Base-by-base conservation (phyloP, 2,113 vertebrate genomes). In the Thinocorus orbignyianus region DNA sequence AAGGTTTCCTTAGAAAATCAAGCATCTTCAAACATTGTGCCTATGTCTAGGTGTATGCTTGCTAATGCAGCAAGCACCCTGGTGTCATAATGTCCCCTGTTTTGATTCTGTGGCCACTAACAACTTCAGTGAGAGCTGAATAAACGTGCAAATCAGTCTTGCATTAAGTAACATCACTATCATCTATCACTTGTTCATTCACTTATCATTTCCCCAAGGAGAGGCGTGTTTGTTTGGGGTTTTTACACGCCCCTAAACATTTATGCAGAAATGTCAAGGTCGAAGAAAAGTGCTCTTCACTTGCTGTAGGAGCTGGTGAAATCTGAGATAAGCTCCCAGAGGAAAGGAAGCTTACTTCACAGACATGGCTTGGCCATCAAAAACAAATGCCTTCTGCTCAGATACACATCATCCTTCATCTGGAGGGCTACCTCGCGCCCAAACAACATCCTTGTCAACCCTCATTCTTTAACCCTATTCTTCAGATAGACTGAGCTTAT, bases 201-300 rank as follows among this genome's bases (percentile, higher is more conserved):
- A n/a, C 51, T 78, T 92, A 86, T 24, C 37, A 37, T n/a, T 22
- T 93, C 26, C 52, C 24, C 30, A 83, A 60, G 60, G 57, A 83
- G 16, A 81, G 65, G 13, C 62, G 35, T 11, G 1, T 88, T 90
- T 86, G 72, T 76, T 88, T 86, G 7, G 55, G 51, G 62, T 28
- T 89, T 91, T 94, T 91, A 87, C 51, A 92, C 1, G 2, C 35
- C 44, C 52, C 54, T 81, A 73, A 93, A 86, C 39, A 25, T 92
- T 90, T 90, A 83, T 58, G 73, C 55, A 92, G 92, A 88, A 85
- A 93, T 8, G 33, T 65, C 74, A 95, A 88, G 82, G 76, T 93
- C 82, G 88, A 78, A 93, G 62, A 88, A 96, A 83, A 78, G 49
- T 94, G 66, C 39, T 93, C 35, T 66, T 73, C 33, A 33, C 42